A percentile compares a stretch with the other conserved stretches of the same genome.
These are phyloP conservation scores for Gymnosoma rotundatum DNA, from an alignment of 2,888 invertebrate genomes.

Conservation along the genomic window DNA sequence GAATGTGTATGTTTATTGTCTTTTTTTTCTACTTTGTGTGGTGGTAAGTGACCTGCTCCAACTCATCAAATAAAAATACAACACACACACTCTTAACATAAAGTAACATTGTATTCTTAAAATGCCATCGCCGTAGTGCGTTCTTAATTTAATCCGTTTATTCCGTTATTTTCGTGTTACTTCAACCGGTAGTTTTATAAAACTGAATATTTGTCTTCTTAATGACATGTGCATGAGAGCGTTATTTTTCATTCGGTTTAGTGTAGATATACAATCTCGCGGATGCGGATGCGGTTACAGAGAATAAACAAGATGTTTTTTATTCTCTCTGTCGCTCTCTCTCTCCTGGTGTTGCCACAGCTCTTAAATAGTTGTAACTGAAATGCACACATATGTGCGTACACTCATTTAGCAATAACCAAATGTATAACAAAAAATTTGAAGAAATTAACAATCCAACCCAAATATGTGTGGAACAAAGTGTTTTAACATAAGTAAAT, in stretches of 20 bases:
- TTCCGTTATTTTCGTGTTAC: conserved; percentile 63
- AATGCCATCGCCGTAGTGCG: conserved; percentile 13
- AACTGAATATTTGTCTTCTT: conserved; percentile 58
- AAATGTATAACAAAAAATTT: too few relatives aligned
- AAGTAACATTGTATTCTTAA: conserved; percentile 39
- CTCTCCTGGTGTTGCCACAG: too few relatives aligned
- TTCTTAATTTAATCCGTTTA: conserved; percentile 10
- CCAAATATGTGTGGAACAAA: too few relatives aligned
- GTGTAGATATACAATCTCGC: background rate
- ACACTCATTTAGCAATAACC: too few relatives aligned
- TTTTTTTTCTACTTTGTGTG: conserved; percentile 35
- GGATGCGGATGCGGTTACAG: background rate
- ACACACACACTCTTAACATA: conserved; percentile 57
- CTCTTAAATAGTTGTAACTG: too few relatives aligned
- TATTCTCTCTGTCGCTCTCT: too few relatives aligned
- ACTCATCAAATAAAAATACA: conserved; percentile 37
- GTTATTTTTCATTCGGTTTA: conserved; percentile 11
- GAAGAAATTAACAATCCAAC: too few relatives aligned
- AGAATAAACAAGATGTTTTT: too few relatives aligned
- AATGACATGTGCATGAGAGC: conserved; percentile 51
- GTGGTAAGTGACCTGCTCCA: conserved; percentile 69
- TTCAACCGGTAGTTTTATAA: conserved; percentile 66
- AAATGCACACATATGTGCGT: too few relatives aligned
- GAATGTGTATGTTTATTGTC: conserved; percentile 2
- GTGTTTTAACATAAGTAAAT: too few relatives aligned